Evolutionary conservation across 2,888 invertebrate species (phyloP).

Genomic region (Euclidia mi): DNA sequence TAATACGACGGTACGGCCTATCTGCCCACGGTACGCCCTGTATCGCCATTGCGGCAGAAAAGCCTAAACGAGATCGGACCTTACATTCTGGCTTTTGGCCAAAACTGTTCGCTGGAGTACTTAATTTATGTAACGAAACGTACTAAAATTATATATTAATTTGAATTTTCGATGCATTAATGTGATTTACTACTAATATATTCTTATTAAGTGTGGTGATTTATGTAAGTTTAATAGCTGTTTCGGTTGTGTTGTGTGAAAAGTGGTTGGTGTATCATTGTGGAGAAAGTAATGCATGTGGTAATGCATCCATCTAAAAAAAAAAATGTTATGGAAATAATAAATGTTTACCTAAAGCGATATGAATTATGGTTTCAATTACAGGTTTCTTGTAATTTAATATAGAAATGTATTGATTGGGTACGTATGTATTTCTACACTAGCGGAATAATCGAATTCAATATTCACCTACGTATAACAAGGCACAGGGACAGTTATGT

Average conservation of each 20-base stretch:
- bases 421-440: too few species aligned
- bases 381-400: too few species aligned
- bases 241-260: background rate
- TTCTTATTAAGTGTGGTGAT: constrained; percentile 40
- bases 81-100: constrained; percentile 60
- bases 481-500: too few species aligned
- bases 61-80: constrained; percentile 32
- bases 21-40: constrained; percentile 8
- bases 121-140: constrained; percentile 72
- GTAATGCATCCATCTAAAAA: too few species aligned
- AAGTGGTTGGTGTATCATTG: background rate
- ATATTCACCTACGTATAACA: too few species aligned
- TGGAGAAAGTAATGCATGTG: too few species aligned
- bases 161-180: constrained; percentile 56
- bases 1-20: constrained; percentile 2
- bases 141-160: constrained; percentile 67
- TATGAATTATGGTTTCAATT: too few species aligned
- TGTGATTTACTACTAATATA: constrained; percentile 49
- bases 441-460: too few species aligned
- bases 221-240: background rate
- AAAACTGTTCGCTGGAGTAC: constrained; percentile 61
- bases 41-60: constrained; percentile 22
- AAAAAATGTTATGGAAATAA: too few species aligned
- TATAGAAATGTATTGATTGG: too few species aligned
- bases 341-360: too few species aligned